phyloP scores from a whole-genome alignment of 2,888 invertebrate species.

The Drosophila recens region DNA sequence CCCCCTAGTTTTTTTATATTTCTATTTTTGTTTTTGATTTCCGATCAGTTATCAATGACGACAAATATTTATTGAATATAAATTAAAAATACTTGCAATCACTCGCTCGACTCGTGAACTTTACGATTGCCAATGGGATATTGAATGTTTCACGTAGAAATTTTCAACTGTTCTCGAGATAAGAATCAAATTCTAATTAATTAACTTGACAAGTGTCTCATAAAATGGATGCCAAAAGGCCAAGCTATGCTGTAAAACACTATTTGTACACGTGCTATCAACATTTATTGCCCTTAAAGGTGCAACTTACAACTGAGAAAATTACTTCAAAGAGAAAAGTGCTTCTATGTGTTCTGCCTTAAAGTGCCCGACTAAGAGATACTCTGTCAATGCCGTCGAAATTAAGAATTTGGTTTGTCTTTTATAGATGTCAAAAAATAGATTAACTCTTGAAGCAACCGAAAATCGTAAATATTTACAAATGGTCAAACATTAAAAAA shows the following conservation, averaged over 20 bases:
- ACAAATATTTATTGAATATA: not conserved
- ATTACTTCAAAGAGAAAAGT: not conserved
- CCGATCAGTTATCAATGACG: not conserved
- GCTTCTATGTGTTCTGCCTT: not conserved
- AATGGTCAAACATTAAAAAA: too few species aligned
- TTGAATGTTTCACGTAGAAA: not conserved
- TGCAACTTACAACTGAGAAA: not conserved
- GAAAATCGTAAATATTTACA: too few species aligned
- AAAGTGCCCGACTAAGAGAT: not conserved
- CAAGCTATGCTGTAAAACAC: constrained; percentile 5
- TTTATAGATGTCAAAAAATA: too few species aligned
- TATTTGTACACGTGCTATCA: constrained; percentile 19
- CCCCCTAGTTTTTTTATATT: not conserved
- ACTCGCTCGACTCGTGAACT: constrained; percentile 2
- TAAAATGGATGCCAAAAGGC: constrained; percentile 7
- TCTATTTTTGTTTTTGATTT: not conserved
- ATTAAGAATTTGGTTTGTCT: too few species aligned
- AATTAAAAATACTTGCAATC: constrained; percentile 7
- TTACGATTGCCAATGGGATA: not conserved
- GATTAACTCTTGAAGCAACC: too few species aligned
- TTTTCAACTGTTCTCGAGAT: constrained; percentile 13
- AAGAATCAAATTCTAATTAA: constrained; percentile 6
- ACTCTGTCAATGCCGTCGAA: not conserved
- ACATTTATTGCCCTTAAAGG: not conserved
- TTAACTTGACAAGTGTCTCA: constrained; percentile 1